Conservation (phyloP, 1,140 invertebrate species). For the Euura saliciscinereae region DNA sequence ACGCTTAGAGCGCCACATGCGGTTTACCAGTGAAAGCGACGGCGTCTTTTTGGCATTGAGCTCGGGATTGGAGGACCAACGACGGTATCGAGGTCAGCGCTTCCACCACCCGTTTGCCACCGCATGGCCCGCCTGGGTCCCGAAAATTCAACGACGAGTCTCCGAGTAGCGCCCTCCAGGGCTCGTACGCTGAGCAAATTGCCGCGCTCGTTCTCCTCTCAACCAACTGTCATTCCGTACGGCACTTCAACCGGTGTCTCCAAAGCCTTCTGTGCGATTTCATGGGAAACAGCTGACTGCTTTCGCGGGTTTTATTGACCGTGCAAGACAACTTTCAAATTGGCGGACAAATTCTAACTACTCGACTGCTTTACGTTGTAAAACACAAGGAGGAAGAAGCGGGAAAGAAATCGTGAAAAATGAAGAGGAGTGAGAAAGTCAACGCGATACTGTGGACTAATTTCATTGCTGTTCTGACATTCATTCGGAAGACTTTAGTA, state of each 20-base stretch:
- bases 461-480: background rate
- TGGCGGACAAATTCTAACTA: too few species aligned
- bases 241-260: background rate
- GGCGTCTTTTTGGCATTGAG: constrained; percentile 56
- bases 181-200: constrained; percentile 9
- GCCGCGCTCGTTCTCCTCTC: background rate
- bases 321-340: too few species aligned
- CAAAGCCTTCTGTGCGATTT: background rate
- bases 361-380: too few species aligned
- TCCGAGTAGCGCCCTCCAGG: background rate
- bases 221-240: background rate
- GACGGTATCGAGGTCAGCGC: constrained; percentile 56
- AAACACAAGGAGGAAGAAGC: too few species aligned
- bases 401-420: background rate
- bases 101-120: constrained; percentile 49
- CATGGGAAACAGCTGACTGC: background rate
- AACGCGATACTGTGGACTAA: background rate
- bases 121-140: constrained; percentile 41
- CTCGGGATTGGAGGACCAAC: constrained; percentile 51
- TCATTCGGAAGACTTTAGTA: background rate
- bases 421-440: background rate
- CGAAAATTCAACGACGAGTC: constrained; percentile 41
- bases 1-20: background rate
- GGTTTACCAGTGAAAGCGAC: constrained; percentile 18
- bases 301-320: too few species aligned